Evolutionary conservation across 2,113 vertebrate genomes (phyloP), one percentile per base, ranked within the genome.

Genomic region (Phaethornis superciliosus): DNA sequence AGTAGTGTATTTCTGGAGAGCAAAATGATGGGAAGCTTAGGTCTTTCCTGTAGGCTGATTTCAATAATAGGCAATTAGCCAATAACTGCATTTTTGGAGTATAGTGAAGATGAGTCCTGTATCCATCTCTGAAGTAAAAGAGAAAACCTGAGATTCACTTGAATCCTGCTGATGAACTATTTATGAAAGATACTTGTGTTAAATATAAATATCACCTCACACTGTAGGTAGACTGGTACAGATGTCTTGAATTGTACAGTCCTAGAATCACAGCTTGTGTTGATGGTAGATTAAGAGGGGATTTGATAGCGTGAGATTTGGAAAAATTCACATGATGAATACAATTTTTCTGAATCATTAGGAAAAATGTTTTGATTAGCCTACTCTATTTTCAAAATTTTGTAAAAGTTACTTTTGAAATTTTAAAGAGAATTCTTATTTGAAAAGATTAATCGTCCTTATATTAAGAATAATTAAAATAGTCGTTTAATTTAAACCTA

Each of bases 401-500:
- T 87, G 17, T 80, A 94, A 76, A 93, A 92, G 28, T 85, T 59
- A 40, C 33, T 37, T 28, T 83, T 88, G 62, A 95, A 95, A 62
- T 75, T 91, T 86, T 90, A 85, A 91, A 94, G 28, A 46, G 89
- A 81, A 86, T 71, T 87, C 49, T 11, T 49, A 44, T 74, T 92
- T 81, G 47, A 89, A 96, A 95, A 95, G 27, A 72, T 42, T 86
- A 89, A 40, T 58, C 47, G 42, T 77, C 35, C 51, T 92, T 91
- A 30, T 40, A 37, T 79, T 60, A 60, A 26, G 27, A 2, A 37
- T 58, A 22, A 47, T 47, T 47, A 71, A 92, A 72, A 40, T 7
- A 59, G n/a, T 72, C 32, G 69, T 81, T 96, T 93, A 59, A 80
- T 95, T 59, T 88, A 95, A 82, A 86, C 70, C 64, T 19, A 74